phyloP scores from a whole-genome alignment of 1,140 invertebrate species.

The Pseudomyrmex flavicornis region DNA sequence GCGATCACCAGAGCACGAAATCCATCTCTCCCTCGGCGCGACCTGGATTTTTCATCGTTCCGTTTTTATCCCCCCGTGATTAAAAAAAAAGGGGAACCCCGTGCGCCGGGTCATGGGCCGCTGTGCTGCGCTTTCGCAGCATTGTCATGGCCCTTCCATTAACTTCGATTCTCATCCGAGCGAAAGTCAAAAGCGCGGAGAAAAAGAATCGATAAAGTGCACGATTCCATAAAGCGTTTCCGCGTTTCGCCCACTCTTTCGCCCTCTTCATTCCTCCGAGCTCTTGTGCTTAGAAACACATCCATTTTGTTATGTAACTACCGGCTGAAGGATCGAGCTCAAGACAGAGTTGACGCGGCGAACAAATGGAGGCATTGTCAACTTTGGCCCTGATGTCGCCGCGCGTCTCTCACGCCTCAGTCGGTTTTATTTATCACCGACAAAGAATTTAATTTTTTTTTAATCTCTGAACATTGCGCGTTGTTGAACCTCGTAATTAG shows the following conservation, averaged over 20 bases:
- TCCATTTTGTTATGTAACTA: constrained; percentile 19
- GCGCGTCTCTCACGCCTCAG: no score
- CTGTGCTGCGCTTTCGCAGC: constrained; percentile 23
- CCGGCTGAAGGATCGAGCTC: neutral
- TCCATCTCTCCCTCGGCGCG: constrained; percentile 14
- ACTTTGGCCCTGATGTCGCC: neutral
- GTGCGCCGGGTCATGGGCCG: neutral
- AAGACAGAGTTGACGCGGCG: constrained; percentile 5
- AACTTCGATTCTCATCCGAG: constrained; percentile 70
- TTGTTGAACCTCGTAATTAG: no score
- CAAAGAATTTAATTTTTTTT: neutral
- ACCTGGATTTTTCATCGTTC: constrained; percentile 67
- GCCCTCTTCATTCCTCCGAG: neutral
- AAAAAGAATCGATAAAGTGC: constrained; percentile 22
- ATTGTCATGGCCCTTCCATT: constrained; percentile 60
- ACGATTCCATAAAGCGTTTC: constrained; percentile 42
- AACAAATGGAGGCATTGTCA: constrained; percentile 22
- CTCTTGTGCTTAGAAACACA: neutral
- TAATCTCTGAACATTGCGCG: neutral
- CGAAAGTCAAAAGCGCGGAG: constrained; percentile 60
- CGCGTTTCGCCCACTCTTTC: neutral
- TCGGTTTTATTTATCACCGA: neutral
- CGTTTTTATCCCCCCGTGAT: constrained; percentile 64
- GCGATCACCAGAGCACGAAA: neutral
- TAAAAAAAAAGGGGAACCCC: constrained; percentile 66